A percentile compares a stretch with the other conserved stretches of the same genome.
Conservation (phyloP, 1,140 invertebrate species). For the Platyura marginata region DNA sequence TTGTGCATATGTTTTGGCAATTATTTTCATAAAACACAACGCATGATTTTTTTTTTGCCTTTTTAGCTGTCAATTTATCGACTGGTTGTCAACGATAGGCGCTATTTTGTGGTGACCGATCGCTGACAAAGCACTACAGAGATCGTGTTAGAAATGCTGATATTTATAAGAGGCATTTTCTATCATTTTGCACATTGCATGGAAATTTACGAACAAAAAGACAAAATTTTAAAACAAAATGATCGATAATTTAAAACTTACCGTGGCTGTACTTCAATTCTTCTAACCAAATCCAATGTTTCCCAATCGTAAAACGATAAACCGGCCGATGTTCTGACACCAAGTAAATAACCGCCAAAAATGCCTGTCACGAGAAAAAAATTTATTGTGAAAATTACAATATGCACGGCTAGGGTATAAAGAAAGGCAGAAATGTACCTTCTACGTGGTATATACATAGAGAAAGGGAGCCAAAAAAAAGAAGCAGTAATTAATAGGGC, state of each 20-base stretch:
- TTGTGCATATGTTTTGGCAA: too few relatives aligned
- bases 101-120: too few relatives aligned
- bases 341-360: constrained; percentile 87
- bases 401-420: too few relatives aligned
- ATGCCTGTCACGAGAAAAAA: constrained; percentile 43
- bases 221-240: not conserved
- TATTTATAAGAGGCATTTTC: too few relatives aligned
- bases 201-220: not conserved
- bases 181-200: not conserved
- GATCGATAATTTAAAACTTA: constrained; percentile 2
- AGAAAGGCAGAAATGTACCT: not conserved
- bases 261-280: constrained; percentile 28
- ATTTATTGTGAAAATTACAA: constrained; percentile 3
- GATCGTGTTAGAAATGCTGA: too few relatives aligned
- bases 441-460: not conserved
- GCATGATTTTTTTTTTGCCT: too few relatives aligned
- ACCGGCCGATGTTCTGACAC: constrained; percentile 83
- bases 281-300: constrained; percentile 68
- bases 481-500: constrained; percentile 3
- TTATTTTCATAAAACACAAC: too few relatives aligned
- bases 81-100: too few relatives aligned
- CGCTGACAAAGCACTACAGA: too few relatives aligned
- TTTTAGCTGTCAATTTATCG: too few relatives aligned
- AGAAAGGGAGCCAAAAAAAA: not conserved
- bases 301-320: constrained; percentile 97